Evolutionary conservation across 1,140 invertebrate genomes (phyloP), one percentile per base, ranked within the genome.

Genomic region (Sycobia sp.): DNA sequence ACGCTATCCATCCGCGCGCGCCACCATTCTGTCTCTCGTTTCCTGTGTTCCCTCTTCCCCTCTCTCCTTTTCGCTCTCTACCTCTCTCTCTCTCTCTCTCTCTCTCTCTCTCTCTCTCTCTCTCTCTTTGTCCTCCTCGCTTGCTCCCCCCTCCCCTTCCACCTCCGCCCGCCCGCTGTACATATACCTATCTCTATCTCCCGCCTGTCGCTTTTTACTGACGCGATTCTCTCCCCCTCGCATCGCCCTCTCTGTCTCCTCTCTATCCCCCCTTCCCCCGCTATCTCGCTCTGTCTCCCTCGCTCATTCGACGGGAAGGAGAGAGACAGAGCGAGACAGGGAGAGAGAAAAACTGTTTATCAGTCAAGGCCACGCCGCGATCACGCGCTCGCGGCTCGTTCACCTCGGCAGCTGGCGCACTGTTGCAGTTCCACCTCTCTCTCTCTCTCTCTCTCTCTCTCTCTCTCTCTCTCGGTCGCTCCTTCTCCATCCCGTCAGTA

Each of bases 311-410:
- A 20, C 2, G 20, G 11, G 43, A 25, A 18, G 3, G 43, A 46
- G 43, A 25, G 44, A 49, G 44, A 47, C 22, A 27, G n/a, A 29
- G 25, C 3, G 18, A 49, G 23, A 49, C 10, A 49, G 14, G 29
- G 29, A 22, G 25, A 22, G 38, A 25, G 34, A 18, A 25, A 23
- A 10, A 20, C 36, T 51, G 54, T 65, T 65, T 65, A 65, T 65
- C 62, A 65, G 62, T 65, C 62, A 65, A 65, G 62, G 62, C 55
- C 62, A 54, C 39, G 46, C 25, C 44, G 46, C 54, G 62, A 50
- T 63, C 61, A 63, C 46, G 54, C 62, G 54, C 29, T 41, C 39
- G 43, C 39, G 54, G 58, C 49, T 49, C 61, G 49, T 34, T 46
- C 50, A 43, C 47, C 60, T 55, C 60, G 25, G 8, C 29, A 29